Percentiles rank a stretch among this genome's conserved stretches.
Evolutionary conservation across 2,888 invertebrate genomes (phyloP).

Genomic region (Euplexia lucipara): DNA sequence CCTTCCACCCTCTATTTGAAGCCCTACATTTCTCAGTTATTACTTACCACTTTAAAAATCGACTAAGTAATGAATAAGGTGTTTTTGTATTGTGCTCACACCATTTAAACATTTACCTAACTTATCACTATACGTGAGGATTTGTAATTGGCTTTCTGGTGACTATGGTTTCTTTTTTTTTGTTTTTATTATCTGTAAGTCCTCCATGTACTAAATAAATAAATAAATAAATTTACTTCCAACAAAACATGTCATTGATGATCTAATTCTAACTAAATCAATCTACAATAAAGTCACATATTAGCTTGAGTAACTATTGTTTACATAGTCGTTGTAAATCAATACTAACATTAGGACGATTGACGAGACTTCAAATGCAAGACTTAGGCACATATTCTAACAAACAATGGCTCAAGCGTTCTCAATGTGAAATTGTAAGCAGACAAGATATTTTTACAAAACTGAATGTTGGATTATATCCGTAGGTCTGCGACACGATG

Average conservation of each 20-base stretch:
- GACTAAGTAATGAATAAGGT: too few species aligned
- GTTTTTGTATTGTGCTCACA: too few species aligned
- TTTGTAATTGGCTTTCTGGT: too few species aligned
- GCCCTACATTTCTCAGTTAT: not conserved
- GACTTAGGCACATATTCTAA: conserved; percentile 30
- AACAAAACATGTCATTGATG: conserved; percentile 1
- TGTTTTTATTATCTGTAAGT: too few species aligned
- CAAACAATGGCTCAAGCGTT: conserved; percentile 22
- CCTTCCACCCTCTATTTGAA: too few species aligned
- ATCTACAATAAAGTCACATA: conserved; percentile 28
- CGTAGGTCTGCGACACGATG: too few species aligned
- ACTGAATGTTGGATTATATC: too few species aligned
- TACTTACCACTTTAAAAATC: too few species aligned
- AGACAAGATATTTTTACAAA: not conserved
- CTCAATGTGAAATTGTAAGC: not conserved
- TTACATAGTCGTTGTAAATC: conserved; percentile 50
- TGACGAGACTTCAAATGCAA: conserved; percentile 28
- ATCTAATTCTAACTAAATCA: conserved; percentile 31
- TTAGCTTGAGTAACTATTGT: conserved; percentile 26
- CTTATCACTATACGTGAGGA: too few species aligned
- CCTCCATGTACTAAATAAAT: too few species aligned
- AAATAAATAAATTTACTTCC: not conserved
- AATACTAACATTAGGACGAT: conserved; percentile 43
- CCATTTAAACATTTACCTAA: too few species aligned
- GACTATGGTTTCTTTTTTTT: too few species aligned